These are phyloP conservation scores for silkworm (Bombyx mori) DNA, from an alignment of 1,140 invertebrate genomes.

Conservation along the genomic window DNA sequence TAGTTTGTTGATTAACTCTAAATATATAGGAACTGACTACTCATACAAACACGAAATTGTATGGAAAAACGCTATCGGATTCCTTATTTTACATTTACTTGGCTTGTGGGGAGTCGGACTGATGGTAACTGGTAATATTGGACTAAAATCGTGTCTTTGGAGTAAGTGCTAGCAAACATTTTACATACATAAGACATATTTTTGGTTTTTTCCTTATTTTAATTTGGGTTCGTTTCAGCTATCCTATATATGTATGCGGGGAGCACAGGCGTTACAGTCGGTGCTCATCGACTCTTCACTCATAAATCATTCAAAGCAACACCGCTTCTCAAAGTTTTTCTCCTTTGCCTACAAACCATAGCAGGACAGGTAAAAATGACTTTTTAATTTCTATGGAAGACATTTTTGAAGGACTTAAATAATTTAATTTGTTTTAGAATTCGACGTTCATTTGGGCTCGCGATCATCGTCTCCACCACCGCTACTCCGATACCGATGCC, in stretches of 20 bases:
- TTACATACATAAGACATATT: too few relatives aligned
- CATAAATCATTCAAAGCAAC: slow-evolving; percentile 72
- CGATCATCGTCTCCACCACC: slow-evolving; percentile 79
- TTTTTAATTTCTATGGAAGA: neutral
- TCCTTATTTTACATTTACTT: slow-evolving; percentile 61
- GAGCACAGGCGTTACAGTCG: slow-evolving; percentile 66
- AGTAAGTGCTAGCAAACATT: slow-evolving; percentile 30
- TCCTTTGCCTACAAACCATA: slow-evolving; percentile 68
- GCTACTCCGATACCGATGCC: slow-evolving; percentile 77
- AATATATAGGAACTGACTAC: slow-evolving; percentile 48
- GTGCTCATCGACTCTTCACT: slow-evolving; percentile 71
- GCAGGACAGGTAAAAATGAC: slow-evolving; percentile 68
- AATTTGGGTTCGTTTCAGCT: neutral
- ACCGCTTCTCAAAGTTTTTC: slow-evolving; percentile 44
- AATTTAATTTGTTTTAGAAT: slow-evolving; percentile 35
- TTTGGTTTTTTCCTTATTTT: too few relatives aligned
- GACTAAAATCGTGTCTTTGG: slow-evolving; percentile 39
- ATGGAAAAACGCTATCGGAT: slow-evolving; percentile 70
- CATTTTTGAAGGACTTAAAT: neutral
- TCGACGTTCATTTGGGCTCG: slow-evolving; percentile 71
- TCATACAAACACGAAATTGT: slow-evolving; percentile 67
- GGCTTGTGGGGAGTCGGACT: slow-evolving; percentile 52
- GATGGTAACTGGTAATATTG: slow-evolving; percentile 28
- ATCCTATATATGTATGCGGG: slow-evolving; percentile 14
- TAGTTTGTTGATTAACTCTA: too few relatives aligned